Evolutionary conservation across 2,113 vertebrate species (phyloP).

Genomic region (Pleuronectes platessa): DNA sequence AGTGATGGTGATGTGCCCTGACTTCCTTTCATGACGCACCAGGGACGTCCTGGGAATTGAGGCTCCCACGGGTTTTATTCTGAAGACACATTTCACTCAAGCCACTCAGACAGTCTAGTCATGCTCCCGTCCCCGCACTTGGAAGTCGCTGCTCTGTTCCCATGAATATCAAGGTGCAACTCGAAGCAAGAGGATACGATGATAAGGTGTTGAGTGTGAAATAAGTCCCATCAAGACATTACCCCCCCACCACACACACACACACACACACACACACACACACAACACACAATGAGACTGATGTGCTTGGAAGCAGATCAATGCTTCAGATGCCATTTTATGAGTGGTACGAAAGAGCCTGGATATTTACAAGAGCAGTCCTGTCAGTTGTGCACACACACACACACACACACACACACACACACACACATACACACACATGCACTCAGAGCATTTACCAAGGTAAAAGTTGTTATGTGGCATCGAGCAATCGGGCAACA

Average conservation of each 20-base stretch:
- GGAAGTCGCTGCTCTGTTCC: conserved; percentile 50
- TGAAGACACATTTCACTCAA: conserved; percentile 69
- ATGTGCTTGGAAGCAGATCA: conserved; percentile 42
- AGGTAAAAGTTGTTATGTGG: conserved; percentile 38
- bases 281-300: conserved; percentile 22
- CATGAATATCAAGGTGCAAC: conserved; percentile 56
- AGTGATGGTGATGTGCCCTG: conserved; percentile 77
- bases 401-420: too few relatives aligned
- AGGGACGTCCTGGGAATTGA: conserved; percentile 68
- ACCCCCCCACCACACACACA: background rate
- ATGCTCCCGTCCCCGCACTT: conserved; percentile 44
- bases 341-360: background rate
- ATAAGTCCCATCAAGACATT: conserved; percentile 36
- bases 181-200: conserved; percentile 44
- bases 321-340: conserved; percentile 25
- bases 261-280: too few relatives aligned
- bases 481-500: conserved; percentile 40
- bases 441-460: background rate
- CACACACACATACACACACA: too few relatives aligned
- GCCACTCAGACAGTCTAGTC: conserved; percentile 61
- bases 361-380: background rate
- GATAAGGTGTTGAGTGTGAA: conserved; percentile 51
- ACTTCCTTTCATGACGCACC: conserved; percentile 74
- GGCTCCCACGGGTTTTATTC: conserved; percentile 63
- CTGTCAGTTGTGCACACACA: background rate